Conservation (phyloP, 2,113 vertebrate genomes). For the Eulemur rufifrons region DNA sequence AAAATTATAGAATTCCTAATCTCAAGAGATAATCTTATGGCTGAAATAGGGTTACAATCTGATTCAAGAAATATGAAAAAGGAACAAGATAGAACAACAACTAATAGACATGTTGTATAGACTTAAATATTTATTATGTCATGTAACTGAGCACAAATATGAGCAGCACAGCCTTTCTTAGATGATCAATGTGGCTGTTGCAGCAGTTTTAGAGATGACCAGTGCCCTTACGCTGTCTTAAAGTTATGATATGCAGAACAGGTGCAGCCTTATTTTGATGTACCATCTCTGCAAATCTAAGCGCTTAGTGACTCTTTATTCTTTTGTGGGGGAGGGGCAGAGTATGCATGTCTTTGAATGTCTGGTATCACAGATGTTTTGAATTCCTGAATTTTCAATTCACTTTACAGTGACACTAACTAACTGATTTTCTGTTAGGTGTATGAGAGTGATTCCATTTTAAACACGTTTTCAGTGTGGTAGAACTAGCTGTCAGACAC, state of each 20-base stretch:
- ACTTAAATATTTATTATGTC: conserved; percentile 17
- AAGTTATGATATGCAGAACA: neutral
- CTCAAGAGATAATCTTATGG: neutral
- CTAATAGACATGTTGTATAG: neutral
- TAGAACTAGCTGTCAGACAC: neutral
- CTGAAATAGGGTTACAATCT: neutral
- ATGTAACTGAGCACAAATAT: neutral
- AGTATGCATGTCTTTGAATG: neutral
- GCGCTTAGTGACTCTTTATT: neutral
- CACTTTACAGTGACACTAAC: neutral
- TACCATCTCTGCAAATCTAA: neutral
- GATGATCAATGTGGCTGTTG: neutral
- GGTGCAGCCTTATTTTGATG: neutral
- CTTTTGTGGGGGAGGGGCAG: neutral
- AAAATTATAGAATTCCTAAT: neutral
- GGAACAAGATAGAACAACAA: neutral
- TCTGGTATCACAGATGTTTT: neutral
- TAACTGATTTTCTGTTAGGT: neutral
- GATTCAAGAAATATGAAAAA: neutral
- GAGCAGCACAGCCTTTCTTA: neutral
- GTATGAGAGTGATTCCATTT: neutral
- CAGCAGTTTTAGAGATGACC: neutral
- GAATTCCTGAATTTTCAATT: conserved; percentile 35
- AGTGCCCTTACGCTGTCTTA: neutral
- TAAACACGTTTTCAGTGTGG: neutral